These are phyloP conservation scores for Ichneumon xanthorius DNA, from an alignment of 2,888 invertebrate genomes.

Conservation along the genomic window DNA sequence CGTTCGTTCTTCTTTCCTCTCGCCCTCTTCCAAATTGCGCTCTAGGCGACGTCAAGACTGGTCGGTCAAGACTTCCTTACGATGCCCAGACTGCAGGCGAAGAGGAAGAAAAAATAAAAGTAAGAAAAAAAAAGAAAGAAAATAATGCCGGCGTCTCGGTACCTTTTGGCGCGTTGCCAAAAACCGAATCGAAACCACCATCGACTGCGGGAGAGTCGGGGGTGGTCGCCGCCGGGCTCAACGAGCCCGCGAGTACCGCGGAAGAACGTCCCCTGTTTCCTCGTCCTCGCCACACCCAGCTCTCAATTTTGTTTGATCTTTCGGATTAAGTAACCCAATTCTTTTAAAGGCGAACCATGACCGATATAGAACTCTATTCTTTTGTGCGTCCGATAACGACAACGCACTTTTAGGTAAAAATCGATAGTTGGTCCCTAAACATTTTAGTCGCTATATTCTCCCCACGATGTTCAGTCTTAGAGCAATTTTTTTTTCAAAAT, in stretches of 20 bases:
- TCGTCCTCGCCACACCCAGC: conserved; percentile 37
- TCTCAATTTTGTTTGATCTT: conserved; percentile 42
- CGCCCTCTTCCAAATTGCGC: neutral
- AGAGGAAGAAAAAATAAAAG: conserved; percentile 45
- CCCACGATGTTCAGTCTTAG: neutral
- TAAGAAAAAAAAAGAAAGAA: conserved; percentile 29
- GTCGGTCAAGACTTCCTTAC: neutral
- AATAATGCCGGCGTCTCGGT: conserved; percentile 29
- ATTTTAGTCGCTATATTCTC: neutral
- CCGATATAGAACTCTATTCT: neutral
- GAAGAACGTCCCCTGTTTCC: neutral
- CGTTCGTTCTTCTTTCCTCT: conserved; percentile 9
- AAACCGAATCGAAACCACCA: conserved; percentile 71
- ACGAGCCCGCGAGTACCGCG: conserved; percentile 2
- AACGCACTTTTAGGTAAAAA: neutral
- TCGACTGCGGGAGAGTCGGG: conserved; percentile 54
- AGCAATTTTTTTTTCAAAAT: neutral
- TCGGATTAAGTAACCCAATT: conserved; percentile 2
- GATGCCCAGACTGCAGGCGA: conserved; percentile 22
- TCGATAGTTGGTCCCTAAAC: neutral
- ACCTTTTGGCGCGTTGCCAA: conserved; percentile 71
- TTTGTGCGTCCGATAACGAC: neutral
- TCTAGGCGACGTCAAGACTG: conserved; percentile 6
- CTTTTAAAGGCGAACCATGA: neutral
- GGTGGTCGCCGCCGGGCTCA: conserved; percentile 23